Percentiles rank a stretch among this genome's conserved stretches.
Conservation (phyloP, 2,888 invertebrate species). For the Athalia circularis region DNA sequence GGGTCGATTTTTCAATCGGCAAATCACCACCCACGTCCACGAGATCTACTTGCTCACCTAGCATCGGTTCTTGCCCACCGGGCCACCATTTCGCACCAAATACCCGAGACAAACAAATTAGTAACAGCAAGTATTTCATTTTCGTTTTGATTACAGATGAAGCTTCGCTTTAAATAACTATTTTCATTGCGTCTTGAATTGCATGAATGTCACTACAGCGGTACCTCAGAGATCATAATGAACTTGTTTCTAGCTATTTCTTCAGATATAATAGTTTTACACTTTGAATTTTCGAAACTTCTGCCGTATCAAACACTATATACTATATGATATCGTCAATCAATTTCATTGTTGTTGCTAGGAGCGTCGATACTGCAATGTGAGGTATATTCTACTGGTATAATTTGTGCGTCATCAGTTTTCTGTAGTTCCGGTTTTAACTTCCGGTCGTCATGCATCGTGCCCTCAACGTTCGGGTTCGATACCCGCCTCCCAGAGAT, state of each 20-base stretch:
- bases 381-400: constrained; percentile 13
- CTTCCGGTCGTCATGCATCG: constrained; percentile 63
- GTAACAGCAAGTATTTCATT: not conserved
- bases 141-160: not conserved
- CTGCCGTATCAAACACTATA: not conserved
- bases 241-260: too few species aligned
- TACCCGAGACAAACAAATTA: constrained; percentile 19
- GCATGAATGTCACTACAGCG: too few species aligned
- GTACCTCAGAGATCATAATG: too few species aligned
- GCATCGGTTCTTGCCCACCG: constrained; percentile 40
- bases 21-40: constrained; percentile 45
- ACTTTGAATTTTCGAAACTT: not conserved
- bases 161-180: too few species aligned
- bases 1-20: constrained; percentile 10
- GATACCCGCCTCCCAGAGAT: constrained; percentile 48
- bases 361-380: constrained; percentile 35
- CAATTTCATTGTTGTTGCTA: not conserved
- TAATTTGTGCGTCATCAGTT: constrained; percentile 36
- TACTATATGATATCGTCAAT: not conserved
- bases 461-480: constrained; percentile 52
- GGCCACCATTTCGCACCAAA: constrained; percentile 21
- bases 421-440: constrained; percentile 64
- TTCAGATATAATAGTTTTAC: not conserved
- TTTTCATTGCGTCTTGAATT: not conserved
- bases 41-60: constrained; percentile 55